phyloP scores from a whole-genome alignment of 1,140 invertebrate species.

The Drosophila nebulosa region DNA sequence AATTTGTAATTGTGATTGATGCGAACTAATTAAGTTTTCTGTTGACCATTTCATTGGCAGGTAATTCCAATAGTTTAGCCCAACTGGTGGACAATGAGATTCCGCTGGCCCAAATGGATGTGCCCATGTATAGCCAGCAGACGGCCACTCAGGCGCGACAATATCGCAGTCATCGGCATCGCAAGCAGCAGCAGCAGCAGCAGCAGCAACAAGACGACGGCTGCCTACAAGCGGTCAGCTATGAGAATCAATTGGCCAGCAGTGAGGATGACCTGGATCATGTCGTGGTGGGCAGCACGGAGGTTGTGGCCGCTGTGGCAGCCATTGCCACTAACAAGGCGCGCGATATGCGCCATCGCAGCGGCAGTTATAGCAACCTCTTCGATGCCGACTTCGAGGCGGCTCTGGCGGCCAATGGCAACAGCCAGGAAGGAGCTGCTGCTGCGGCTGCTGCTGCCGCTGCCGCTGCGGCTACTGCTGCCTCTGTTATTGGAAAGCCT shows the following conservation, averaged over 20 bases:
- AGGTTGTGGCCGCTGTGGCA: constrained; percentile 72
- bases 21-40: neutral
- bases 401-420: constrained; percentile 40
- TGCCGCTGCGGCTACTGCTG: neutral
- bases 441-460: neutral
- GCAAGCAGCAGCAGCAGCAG: constrained; percentile 65
- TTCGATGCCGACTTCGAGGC: constrained; percentile 71
- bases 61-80: constrained; percentile 85
- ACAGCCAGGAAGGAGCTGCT: neutral
- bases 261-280: constrained; percentile 69
- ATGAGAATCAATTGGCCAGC: constrained; percentile 64
- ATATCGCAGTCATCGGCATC: constrained; percentile 63
- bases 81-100: constrained; percentile 85
- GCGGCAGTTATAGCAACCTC: constrained; percentile 79
- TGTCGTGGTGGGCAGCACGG: constrained; percentile 65
- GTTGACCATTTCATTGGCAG: constrained; percentile 75
- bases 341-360: constrained; percentile 70
- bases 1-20: constrained; percentile 4
- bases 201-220: no score
- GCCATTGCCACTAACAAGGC: constrained; percentile 67
- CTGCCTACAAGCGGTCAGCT: constrained; percentile 46
- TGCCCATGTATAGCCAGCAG: constrained; percentile 59
- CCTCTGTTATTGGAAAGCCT: constrained; percentile 16
- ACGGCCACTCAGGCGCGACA: constrained; percentile 62
- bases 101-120: constrained; percentile 83